Evolutionary conservation across 1,140 invertebrate species (phyloP).

Genomic region (Leptinotarsa texana): DNA sequence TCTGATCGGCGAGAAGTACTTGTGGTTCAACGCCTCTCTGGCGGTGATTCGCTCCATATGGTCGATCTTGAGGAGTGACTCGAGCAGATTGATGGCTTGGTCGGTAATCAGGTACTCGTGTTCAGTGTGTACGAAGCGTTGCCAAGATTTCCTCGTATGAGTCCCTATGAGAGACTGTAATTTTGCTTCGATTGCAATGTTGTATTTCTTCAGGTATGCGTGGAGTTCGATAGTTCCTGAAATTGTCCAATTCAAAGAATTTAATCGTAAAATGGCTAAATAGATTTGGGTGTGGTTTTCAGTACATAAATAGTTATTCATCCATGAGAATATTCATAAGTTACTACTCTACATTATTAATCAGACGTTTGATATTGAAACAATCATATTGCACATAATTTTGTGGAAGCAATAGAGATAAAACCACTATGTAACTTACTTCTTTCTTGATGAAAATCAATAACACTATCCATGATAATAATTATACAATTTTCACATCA

Average conservation of each 20-base stretch:
- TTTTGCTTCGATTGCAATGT: constrained; percentile 94
- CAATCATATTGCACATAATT: too few species aligned
- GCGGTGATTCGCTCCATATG: constrained; percentile 97
- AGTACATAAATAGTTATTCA: too few species aligned
- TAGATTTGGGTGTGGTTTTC: too few species aligned
- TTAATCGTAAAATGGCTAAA: too few species aligned
- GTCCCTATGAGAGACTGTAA: constrained; percentile 97
- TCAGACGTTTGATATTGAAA: too few species aligned
- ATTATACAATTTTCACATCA: too few species aligned
- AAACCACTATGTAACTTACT: too few species aligned
- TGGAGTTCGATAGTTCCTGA: constrained; percentile 88
- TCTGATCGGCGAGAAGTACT: constrained; percentile 74
- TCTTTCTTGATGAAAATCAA: too few species aligned
- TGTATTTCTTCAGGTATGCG: constrained; percentile 98
- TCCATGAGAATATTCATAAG: too few species aligned
- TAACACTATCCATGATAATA: too few species aligned
- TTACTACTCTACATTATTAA: too few species aligned
- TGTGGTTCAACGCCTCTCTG: constrained; percentile 97
- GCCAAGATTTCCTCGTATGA: constrained; percentile 98
- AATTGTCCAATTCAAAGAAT: neutral
- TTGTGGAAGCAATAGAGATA: too few species aligned
- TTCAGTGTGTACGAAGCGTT: constrained; percentile 97
- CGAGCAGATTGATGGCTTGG: constrained; percentile 97
- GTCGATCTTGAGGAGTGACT: constrained; percentile 97
- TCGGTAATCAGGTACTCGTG: constrained; percentile 98